These are phyloP conservation scores for Paratilapia polleni DNA, from an alignment of 2,113 vertebrate genomes.

Conservation along the genomic window DNA sequence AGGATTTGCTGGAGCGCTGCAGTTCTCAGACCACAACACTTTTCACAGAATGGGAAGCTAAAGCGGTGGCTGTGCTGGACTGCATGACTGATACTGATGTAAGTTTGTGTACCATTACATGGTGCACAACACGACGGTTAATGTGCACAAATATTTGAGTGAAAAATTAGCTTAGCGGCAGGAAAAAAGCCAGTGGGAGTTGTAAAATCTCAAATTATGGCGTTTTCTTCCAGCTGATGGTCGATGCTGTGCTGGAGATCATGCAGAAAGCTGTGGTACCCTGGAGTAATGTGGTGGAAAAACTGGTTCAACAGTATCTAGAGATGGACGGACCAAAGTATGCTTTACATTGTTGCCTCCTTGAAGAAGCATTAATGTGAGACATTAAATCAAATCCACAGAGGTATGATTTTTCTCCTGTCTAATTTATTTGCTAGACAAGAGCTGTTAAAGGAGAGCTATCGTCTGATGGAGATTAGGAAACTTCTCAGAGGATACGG, in stretches of 20 bases:
- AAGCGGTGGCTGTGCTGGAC: conserved; percentile 89
- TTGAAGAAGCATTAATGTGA: not conserved
- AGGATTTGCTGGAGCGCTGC: conserved; percentile 92
- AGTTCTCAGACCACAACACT: conserved; percentile 88
- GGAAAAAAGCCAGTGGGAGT: not conserved
- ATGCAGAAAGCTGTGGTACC: conserved; percentile 93
- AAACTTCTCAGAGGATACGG: conserved; percentile 92
- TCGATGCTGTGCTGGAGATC: conserved; percentile 93
- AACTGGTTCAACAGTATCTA: conserved; percentile 89
- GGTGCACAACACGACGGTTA: not conserved
- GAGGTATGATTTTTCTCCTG: not conserved
- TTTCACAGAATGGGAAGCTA: conserved; percentile 95
- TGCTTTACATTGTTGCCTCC: conserved; percentile 40
- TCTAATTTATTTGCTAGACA: conserved; percentile 80
- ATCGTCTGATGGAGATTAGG: conserved; percentile 94
- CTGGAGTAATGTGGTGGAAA: conserved; percentile 90
- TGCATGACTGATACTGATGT: conserved; percentile 91
- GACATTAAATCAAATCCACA: not conserved
- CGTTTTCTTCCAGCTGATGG: conserved; percentile 83
- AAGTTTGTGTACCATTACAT: conserved; percentile 60
- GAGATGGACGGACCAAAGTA: conserved; percentile 95
- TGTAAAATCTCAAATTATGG: conserved; percentile 6
- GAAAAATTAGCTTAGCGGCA: not conserved
- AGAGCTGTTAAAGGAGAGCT: conserved; percentile 91
- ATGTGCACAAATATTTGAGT: not conserved